Conservation (phyloP, 2,797 vertebrate genomes). For the Channa striata region DNA sequence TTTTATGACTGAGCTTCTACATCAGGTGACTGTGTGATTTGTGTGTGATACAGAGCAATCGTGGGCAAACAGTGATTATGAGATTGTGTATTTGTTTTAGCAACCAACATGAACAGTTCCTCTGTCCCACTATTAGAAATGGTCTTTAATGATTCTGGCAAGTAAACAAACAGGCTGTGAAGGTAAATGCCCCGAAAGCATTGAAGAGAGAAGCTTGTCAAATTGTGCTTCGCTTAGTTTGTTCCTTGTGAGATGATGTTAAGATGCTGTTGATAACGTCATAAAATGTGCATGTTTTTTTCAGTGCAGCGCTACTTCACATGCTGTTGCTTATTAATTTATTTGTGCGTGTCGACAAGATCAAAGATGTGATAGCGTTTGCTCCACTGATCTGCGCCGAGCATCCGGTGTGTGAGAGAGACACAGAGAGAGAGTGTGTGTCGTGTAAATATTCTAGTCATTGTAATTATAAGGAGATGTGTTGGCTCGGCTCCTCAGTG, state of each 20-base stretch:
- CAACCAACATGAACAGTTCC: conserved; percentile 8
- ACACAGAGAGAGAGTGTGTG: neutral
- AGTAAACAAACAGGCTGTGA: conserved; percentile 15
- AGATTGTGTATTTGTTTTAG: conserved; percentile 40
- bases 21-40: neutral
- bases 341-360: conserved; percentile 4
- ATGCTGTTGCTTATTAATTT: conserved; percentile 18
- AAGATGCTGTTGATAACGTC: conserved; percentile 17
- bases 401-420: neutral
- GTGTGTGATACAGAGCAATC: neutral
- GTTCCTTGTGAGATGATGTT: conserved; percentile 5
- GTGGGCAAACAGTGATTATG: conserved; percentile 30
- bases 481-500: conserved; percentile 14
- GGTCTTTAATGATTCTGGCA: conserved; percentile 20
- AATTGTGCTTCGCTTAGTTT: neutral
- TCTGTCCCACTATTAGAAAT: conserved; percentile 8
- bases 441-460: conserved; percentile 54
- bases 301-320: neutral
- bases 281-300: conserved; percentile 4
- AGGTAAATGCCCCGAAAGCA: conserved; percentile 21
- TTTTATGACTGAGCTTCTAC: neutral
- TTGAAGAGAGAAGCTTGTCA: conserved; percentile 16
- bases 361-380: conserved; percentile 8
- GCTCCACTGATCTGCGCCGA: neutral
- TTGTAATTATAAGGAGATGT: conserved; percentile 57